phyloP scores from a whole-genome alignment of 2,113 vertebrate species.

The Nymphicus hollandicus region DNA sequence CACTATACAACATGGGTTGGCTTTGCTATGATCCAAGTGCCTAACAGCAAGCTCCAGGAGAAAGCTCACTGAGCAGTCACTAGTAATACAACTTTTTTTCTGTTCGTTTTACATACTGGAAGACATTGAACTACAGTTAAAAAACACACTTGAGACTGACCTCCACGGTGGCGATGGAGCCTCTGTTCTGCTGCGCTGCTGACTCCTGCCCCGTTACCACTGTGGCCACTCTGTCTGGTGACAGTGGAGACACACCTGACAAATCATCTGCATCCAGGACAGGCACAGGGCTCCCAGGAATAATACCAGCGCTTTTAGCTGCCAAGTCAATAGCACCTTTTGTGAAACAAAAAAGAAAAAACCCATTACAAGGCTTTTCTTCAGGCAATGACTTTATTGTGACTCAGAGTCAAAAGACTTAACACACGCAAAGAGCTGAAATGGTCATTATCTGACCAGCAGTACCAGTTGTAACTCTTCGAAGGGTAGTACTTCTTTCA shows the following conservation, averaged over 20 bases:
- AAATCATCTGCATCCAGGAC: slow-evolving; percentile 76
- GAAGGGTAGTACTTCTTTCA: neutral
- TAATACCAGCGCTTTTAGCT: slow-evolving; percentile 94
- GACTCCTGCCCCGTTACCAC: slow-evolving; percentile 57
- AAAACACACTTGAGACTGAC: slow-evolving; percentile 46
- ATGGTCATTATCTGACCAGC: neutral
- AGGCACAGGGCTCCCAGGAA: slow-evolving; percentile 84
- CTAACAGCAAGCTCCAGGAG: neutral
- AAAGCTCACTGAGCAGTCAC: neutral
- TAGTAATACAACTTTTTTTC: neutral
- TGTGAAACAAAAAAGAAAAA: neutral
- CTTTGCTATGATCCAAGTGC: neutral
- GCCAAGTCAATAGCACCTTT: slow-evolving; percentile 93
- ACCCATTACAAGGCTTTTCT: neutral
- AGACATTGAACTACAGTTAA: neutral
- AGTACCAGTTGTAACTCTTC: neutral
- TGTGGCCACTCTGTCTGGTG: slow-evolving; percentile 60
- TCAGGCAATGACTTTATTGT: neutral
- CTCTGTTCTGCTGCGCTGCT: slow-evolving; percentile 72
- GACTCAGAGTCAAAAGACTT: neutral
- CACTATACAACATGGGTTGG: neutral
- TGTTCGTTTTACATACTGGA: neutral
- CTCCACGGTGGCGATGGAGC: slow-evolving; percentile 25
- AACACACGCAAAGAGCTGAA: neutral
- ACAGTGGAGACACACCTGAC: slow-evolving; percentile 68